Evolutionary conservation across 2,113 vertebrate species (phyloP).

Genomic region (Panthera uncia): DNA sequence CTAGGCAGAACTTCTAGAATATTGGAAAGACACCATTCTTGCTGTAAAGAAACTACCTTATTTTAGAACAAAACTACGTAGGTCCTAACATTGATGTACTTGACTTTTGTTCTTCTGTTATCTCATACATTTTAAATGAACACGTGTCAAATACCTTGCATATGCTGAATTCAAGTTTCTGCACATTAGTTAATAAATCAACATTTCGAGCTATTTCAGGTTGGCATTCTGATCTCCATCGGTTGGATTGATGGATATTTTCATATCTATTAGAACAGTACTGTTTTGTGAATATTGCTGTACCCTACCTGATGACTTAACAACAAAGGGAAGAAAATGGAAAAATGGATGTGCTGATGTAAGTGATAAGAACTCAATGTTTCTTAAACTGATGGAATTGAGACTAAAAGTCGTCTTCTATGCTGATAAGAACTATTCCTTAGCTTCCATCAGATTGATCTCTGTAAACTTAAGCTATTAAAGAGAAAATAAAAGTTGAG

Average conservation of each 20-base stretch:
- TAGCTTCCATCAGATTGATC: neutral
- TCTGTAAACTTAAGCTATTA: neutral
- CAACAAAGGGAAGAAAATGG: neutral
- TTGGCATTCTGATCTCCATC: neutral
- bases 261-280: neutral
- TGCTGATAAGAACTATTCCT: neutral
- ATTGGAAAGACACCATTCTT: neutral
- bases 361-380: neutral
- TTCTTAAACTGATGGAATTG: neutral
- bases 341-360: neutral
- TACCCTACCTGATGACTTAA: neutral
- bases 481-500: neutral
- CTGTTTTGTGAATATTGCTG: neutral
- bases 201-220: neutral
- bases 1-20: neutral
- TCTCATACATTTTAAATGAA: neutral
- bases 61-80: neutral
- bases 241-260: neutral
- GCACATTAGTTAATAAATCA: neutral
- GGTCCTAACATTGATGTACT: neutral
- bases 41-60: neutral
- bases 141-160: neutral
- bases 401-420: neutral
- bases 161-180: neutral
- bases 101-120: neutral